phyloP scores from a whole-genome alignment of 2,888 invertebrate species.

The Exephanes ischioxanthus region DNA sequence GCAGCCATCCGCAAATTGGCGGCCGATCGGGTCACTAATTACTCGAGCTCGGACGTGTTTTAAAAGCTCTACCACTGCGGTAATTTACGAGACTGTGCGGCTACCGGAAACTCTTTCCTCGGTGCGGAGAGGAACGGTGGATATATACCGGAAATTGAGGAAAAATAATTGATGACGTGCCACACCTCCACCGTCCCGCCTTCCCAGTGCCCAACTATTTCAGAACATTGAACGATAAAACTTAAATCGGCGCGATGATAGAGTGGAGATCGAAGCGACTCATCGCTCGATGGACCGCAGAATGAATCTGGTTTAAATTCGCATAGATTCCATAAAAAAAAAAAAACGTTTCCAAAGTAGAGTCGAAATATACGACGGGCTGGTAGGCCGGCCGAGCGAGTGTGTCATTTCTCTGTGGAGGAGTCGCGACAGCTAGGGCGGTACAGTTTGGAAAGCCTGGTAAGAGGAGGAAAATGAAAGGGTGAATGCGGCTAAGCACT shows the following conservation, averaged over 20 bases:
- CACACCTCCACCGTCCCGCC: neutral
- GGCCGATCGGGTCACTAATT: conserved; percentile 80
- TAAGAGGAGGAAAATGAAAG: conserved; percentile 24
- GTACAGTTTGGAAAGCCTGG: neutral
- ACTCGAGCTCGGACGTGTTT: conserved; percentile 77
- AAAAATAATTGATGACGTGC: neutral
- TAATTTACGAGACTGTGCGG: conserved; percentile 69
- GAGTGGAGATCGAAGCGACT: neutral
- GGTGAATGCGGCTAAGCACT: conserved; percentile 32
- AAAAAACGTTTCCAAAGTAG: neutral
- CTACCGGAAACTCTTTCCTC: neutral
- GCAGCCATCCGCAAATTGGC: conserved; percentile 78
- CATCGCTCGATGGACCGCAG: neutral
- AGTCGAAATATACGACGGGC: neutral
- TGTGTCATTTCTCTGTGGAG: neutral
- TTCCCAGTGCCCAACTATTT: neutral
- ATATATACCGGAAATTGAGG: conserved; percentile 2
- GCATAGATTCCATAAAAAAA: neutral
- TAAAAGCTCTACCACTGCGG: conserved; percentile 75
- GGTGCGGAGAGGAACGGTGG: neutral
- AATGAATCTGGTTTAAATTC: neutral
- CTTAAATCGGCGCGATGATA: neutral
- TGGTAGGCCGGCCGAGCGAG: neutral
- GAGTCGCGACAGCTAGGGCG: neutral
- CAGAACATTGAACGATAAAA: neutral